Conservation (phyloP, 2,888 invertebrate species). For the Agriopis leucophaearia region DNA sequence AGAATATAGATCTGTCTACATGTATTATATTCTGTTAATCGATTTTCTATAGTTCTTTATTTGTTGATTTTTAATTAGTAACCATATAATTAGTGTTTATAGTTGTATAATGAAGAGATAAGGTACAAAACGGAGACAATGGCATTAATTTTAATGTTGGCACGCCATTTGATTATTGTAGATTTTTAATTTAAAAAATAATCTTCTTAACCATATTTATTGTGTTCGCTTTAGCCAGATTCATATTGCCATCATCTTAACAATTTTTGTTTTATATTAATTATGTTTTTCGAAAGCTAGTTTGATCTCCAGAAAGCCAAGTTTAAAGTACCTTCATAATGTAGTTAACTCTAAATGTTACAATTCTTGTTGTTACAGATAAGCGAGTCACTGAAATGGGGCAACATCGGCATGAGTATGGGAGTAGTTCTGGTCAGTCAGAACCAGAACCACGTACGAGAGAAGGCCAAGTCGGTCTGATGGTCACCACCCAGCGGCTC, state of each 20-base stretch:
- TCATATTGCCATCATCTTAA: not conserved
- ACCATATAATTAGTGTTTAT: not conserved
- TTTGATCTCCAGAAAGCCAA: not conserved
- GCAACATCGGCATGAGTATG: conserved; percentile 90
- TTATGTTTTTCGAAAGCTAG: not conserved
- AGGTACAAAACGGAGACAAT: not conserved
- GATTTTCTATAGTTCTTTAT: not conserved
- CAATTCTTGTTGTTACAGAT: conserved; percentile 85
- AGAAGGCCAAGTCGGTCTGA: conserved; percentile 82
- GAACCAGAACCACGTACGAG: conserved; percentile 62
- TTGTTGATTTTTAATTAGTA: not conserved
- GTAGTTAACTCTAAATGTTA: conserved; percentile 8
- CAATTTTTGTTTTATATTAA: not conserved
- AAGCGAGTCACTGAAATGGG: conserved; percentile 90
- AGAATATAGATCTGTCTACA: not conserved
- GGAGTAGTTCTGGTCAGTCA: conserved; percentile 89
- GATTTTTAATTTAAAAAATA: not conserved
- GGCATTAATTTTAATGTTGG: not conserved
- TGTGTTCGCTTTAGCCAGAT: not conserved
- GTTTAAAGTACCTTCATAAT: not conserved
- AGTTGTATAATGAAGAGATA: not conserved
- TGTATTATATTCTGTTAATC: not conserved
- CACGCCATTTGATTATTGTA: not conserved
- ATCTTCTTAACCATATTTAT: not conserved
- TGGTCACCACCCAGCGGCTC: conserved; percentile 70